These are phyloP conservation scores for Tichodroma muraria DNA, from an alignment of 2,113 vertebrate genomes.

Conservation along the genomic window DNA sequence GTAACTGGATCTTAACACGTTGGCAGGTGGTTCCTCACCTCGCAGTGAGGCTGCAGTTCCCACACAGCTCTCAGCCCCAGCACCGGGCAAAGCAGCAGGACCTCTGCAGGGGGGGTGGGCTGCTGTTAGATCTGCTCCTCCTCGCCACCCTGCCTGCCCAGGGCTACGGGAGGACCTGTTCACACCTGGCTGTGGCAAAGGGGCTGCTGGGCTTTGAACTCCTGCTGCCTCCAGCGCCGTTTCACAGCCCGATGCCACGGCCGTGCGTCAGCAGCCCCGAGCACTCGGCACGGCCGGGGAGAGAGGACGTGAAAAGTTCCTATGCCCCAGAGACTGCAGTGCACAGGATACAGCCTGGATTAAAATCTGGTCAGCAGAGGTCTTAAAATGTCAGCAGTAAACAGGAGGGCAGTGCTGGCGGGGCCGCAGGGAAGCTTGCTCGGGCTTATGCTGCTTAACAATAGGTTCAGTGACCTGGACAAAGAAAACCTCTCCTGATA, in stretches of 20 bases:
- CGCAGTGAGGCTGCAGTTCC: background rate
- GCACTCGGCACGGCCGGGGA: background rate
- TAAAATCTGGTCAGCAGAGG: conserved; percentile 48
- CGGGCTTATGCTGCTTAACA: conserved; percentile 27
- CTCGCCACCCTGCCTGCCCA: background rate
- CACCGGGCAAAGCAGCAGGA: background rate
- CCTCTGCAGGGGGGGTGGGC: background rate
- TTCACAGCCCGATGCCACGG: background rate
- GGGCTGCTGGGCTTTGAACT: background rate
- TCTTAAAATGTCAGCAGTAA: conserved; percentile 44
- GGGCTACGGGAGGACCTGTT: background rate
- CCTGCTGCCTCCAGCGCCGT: background rate
- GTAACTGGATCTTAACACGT: background rate
- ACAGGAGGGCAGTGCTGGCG: conserved; percentile 38
- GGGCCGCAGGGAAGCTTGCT: background rate
- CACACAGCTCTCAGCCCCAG: background rate
- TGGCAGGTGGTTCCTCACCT: conserved; percentile 50
- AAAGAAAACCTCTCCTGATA: conserved; percentile 39
- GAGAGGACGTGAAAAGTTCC: background rate
- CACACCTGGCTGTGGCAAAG: background rate
- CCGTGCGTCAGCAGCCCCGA: background rate
- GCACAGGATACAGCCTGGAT: conserved; percentile 33
- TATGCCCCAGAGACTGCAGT: conserved; percentile 24
- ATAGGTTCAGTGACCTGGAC: conserved; percentile 50
- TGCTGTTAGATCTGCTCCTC: background rate